Evolutionary conservation across 2,888 invertebrate genomes (phyloP), one percentile per base, ranked within the genome.

Genomic region (Chalcosyrphus nemorum): DNA sequence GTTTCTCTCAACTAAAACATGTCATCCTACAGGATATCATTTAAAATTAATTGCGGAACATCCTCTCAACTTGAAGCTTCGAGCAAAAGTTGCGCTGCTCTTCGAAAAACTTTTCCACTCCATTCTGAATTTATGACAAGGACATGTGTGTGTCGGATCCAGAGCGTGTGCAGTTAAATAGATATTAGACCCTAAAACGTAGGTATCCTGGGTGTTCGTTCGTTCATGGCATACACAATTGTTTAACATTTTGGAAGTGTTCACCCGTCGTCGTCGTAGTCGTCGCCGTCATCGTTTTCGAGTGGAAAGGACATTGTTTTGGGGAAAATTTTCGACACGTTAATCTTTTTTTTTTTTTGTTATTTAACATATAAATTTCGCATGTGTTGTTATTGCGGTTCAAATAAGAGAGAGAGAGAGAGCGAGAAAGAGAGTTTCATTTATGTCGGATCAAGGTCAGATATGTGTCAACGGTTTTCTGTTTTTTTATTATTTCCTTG

Each of bases 191-290:
- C 50, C n/a, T 50, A 11, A 19, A 19, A 19, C 5, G 13, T 38
- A 43, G 2, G 2, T 17, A 45, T 0, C 27, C 24, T n/a, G 50
- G 50, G 13, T 50, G 27, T 50, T 21, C 24, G 2, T 50, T 21
- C 24, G 2, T 9, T n/a, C 9, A 0, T 17, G 19, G 3, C 43
- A 24, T 3, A 47, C 21, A 19, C 27, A 27, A 50, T 50, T 50
- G 50, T 6, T 24, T n/a, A 50, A 50, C 50, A 50, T 27, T 27
- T 24, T 50, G 50, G 50, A 50, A 50, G n/a, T n/a, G n/a, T n/a
- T n/a, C n/a, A n/a, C n/a, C n/a, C n/a, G n/a, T n/a, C n/a, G n/a
- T n/a, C n/a, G n/a, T n/a, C n/a, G n/a, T n/a, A n/a, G n/a, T n/a
- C n/a, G n/a, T n/a, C n/a, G n/a, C n/a, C 6, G 24, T 50, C 24